Evolutionary conservation across 2,797 vertebrate species (phyloP).

Genomic region (Takifugu ocellatus): DNA sequence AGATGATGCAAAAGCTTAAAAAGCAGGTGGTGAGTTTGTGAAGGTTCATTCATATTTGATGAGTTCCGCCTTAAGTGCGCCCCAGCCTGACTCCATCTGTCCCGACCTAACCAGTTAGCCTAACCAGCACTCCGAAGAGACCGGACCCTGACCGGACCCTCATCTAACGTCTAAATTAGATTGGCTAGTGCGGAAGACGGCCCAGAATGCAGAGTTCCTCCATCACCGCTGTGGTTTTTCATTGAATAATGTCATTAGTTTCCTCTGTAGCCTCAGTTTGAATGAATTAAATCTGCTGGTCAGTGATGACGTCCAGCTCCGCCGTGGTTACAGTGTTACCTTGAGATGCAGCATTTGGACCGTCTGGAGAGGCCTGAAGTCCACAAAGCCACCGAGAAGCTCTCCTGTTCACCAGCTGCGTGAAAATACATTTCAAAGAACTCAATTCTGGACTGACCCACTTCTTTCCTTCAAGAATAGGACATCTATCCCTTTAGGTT

Average conservation of each 20-base stretch:
- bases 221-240: background rate
- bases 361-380: too few species aligned
- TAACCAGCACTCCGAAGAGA: constrained; percentile 14
- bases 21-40: constrained; percentile 54
- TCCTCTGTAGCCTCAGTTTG: constrained; percentile 32
- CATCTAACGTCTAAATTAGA: constrained; percentile 14
- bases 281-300: constrained; percentile 24
- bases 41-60: constrained; percentile 70
- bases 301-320: background rate
- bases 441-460: constrained; percentile 19
- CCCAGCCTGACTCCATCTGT: constrained; percentile 57
- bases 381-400: background rate
- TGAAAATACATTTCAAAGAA: background rate
- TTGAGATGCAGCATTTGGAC: too few species aligned
- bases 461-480: constrained; percentile 47
- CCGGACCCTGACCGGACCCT: constrained; percentile 2
- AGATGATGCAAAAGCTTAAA: constrained; percentile 10
- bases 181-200: background rate
- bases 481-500: constrained; percentile 55
- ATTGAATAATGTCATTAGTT: constrained; percentile 37
- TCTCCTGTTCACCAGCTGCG: background rate
- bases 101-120: constrained; percentile 17
- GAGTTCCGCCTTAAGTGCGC: constrained; percentile 29
- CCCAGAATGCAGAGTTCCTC: constrained; percentile 2
- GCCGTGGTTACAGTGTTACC: background rate